Conservation (phyloP, 2,888 invertebrate genomes). For the Orchestes rusci region DNA sequence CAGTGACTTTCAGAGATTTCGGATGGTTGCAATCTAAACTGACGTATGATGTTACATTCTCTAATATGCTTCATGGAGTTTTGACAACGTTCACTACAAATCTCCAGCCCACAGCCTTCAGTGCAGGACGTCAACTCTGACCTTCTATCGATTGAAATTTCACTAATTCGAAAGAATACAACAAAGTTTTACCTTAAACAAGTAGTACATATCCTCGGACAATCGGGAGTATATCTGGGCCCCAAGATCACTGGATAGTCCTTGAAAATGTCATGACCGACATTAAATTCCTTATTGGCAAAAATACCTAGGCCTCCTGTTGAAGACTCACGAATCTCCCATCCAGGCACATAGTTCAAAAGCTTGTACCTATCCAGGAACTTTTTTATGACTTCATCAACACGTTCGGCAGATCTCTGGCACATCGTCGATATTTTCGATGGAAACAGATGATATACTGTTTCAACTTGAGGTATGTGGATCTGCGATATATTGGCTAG, state of each 20-base stretch:
- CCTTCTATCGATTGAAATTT: conserved; percentile 35
- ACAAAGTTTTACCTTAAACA: conserved; percentile 48
- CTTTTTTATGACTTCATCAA: conserved; percentile 25
- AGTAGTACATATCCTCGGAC: conserved; percentile 57
- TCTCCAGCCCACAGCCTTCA: conserved; percentile 58
- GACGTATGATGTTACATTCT: conserved; percentile 58
- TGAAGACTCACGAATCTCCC: conserved; percentile 55
- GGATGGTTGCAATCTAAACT: not conserved
- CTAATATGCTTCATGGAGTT: conserved; percentile 50
- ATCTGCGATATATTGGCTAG: no score
- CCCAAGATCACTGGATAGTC: conserved; percentile 66
- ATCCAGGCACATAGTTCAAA: conserved; percentile 41
- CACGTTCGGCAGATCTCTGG: conserved; percentile 19
- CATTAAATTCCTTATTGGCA: conserved; percentile 56
- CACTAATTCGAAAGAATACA: not conserved
- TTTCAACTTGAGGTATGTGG: no score
- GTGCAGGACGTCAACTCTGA: conserved; percentile 49
- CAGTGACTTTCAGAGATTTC: not conserved
- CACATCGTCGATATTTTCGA: no score
- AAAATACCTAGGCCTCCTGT: conserved; percentile 66
- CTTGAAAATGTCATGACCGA: conserved; percentile 63
- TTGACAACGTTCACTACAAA: conserved; percentile 62
- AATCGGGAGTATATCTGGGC: conserved; percentile 51
- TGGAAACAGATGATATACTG: no score
- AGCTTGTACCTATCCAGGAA: conserved; percentile 26